Base-by-base conservation (phyloP, 2,113 vertebrate genomes). In the Danio rerio region DNA sequence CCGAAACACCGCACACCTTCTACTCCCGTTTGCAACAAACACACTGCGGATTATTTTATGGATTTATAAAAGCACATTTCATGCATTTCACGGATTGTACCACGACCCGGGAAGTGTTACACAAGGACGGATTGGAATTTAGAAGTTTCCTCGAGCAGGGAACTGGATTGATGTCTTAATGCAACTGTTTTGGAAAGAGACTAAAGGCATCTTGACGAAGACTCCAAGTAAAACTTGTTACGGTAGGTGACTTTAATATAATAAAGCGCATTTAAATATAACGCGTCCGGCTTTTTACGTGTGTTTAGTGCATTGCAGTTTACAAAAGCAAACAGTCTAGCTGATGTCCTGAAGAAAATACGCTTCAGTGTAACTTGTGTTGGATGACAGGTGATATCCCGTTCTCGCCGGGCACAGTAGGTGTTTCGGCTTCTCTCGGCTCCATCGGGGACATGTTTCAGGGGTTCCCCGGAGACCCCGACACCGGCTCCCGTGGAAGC, bases 391-490 rank as follows among this genome's bases (percentile, higher is more conserved):
- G 92, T 92, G 90, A 93, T 89, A 84, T 81, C 89, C 85, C 84
- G 53, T 86, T 87, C 88, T 92, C 93, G 87, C 92, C 90, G 90
- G 93, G 89, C 87, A 89, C 92, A 90, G 91, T 89, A 93, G 95
- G 93, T 92, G 87, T 88, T 87, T 18, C 93, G 85, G 91, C 92
- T 90, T 88, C 72, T 79, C 89, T 92, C 92, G 92, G 91, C 91
- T 94, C 94, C 92, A 88, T 81, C 87, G 94, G 96, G 96, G 96
- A 96, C 92, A 98, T 98, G 96, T 98, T 94, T 96, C 96, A 97
- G 90, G 96, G 96, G 83, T 98, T 98, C 83, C 95, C 96, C 89
- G 96, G 96, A 89, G 96, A 97, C 93, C 96, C 95, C 91, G 97
- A 98, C 90, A 96, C 94, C 86, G 94, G 94, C 84, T 98, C 96